These are phyloP conservation scores for Ferdinandea cuprea DNA, from an alignment of 2,888 invertebrate species.

Conservation along the genomic window DNA sequence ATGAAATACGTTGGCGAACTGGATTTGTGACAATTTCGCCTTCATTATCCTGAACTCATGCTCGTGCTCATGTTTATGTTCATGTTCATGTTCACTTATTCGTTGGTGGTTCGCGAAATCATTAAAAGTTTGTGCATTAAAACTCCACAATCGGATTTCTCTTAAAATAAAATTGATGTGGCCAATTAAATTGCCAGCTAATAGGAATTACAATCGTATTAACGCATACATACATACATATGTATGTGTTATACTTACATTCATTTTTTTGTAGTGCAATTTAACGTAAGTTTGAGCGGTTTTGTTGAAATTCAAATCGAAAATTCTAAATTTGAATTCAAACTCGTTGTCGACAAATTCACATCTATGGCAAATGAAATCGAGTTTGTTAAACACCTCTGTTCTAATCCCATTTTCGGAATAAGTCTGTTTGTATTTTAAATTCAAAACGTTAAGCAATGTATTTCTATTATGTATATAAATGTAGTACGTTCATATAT, in stretches of 20 bases:
- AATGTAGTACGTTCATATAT: too few species aligned
- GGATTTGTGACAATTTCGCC: neutral
- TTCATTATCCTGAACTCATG: neutral
- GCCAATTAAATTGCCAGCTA: conserved; percentile 4
- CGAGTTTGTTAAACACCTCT: conserved; percentile 50
- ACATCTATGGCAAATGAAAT: conserved; percentile 37
- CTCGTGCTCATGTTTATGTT: too few species aligned
- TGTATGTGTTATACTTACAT: neutral
- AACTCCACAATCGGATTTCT: conserved; percentile 1
- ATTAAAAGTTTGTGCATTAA: conserved; percentile 3
- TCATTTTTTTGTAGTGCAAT: neutral
- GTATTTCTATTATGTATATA: neutral
- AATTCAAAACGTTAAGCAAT: conserved; percentile 22
- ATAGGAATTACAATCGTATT: neutral
- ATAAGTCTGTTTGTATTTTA: conserved; percentile 6
- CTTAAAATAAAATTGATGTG: conserved; percentile 10
- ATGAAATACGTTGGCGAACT: neutral
- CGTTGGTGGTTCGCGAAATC: neutral
- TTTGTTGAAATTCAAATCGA: neutral
- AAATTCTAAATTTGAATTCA: conserved; percentile 29
- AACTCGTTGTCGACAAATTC: conserved; percentile 5
- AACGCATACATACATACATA: neutral
- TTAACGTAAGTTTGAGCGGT: neutral
- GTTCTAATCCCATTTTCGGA: conserved; percentile 42
- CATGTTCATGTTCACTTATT: neutral